Percentiles rank a stretch among this genome's conserved stretches.
phyloP scores from a whole-genome alignment of 1,140 invertebrate genomes.

The Camponotus vicinus region DNA sequence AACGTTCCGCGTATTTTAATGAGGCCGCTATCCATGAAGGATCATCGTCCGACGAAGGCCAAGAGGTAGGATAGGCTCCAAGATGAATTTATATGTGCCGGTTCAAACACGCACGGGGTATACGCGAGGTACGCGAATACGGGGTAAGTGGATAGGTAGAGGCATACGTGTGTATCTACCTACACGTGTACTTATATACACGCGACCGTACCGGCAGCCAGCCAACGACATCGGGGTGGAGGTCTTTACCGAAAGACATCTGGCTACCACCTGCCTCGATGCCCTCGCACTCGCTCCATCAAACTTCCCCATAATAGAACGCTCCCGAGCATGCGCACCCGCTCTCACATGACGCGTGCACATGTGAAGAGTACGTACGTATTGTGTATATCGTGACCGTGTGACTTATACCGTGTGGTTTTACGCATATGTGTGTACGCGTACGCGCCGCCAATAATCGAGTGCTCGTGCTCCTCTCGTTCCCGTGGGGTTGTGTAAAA shows the following conservation, averaged over 20 bases:
- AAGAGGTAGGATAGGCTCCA: slow-evolving; percentile 13
- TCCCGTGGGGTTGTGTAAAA: slow-evolving; percentile 41
- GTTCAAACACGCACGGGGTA: slow-evolving; percentile 27
- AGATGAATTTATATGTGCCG: slow-evolving; percentile 50
- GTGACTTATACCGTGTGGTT: slow-evolving; percentile 32
- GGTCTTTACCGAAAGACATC: slow-evolving; percentile 83
- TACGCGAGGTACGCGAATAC: not conserved
- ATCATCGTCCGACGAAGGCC: slow-evolving; percentile 30
- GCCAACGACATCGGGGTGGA: slow-evolving; percentile 78
- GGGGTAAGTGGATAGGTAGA: slow-evolving; percentile 41
- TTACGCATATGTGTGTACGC: not conserved
- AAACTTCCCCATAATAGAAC: slow-evolving; percentile 74
- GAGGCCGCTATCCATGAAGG: slow-evolving; percentile 35
- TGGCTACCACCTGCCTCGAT: slow-evolving; percentile 86
- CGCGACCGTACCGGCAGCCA: slow-evolving; percentile 57
- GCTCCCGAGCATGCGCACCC: slow-evolving; percentile 72
- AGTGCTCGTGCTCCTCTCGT: slow-evolving; percentile 43
- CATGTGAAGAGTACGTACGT: slow-evolving; percentile 54
- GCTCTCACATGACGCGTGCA: slow-evolving; percentile 69
- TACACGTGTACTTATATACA: slow-evolving; percentile 44
- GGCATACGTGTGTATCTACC: slow-evolving; percentile 2
- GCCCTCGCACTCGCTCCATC: slow-evolving; percentile 78
- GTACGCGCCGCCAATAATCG: slow-evolving; percentile 36
- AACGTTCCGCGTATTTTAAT: slow-evolving; percentile 41
- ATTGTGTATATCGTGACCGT: slow-evolving; percentile 60